phyloP scores from a whole-genome alignment of 2,888 invertebrate species.

The Exephanes ischioxanthus region DNA sequence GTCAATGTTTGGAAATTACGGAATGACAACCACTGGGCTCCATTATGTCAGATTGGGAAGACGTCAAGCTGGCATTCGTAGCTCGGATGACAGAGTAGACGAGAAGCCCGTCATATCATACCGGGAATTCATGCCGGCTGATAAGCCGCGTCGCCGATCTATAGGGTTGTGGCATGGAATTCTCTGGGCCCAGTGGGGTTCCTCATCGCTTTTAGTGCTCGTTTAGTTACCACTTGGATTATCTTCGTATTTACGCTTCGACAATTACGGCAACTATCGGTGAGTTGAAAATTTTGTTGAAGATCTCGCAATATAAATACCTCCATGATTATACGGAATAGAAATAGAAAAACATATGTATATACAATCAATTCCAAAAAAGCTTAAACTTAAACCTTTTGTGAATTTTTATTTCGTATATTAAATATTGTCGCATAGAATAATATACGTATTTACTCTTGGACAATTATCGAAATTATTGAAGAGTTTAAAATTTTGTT shows the following conservation, averaged over 20 bases:
- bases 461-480: neutral
- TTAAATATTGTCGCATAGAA: no score
- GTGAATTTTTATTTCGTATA: neutral
- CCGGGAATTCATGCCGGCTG: slow-evolving; percentile 62
- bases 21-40: slow-evolving; percentile 53
- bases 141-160: slow-evolving; percentile 56
- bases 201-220: slow-evolving; percentile 11
- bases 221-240: slow-evolving; percentile 6
- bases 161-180: slow-evolving; percentile 48
- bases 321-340: neutral
- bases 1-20: neutral
- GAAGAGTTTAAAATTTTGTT: neutral
- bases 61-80: slow-evolving; percentile 59
- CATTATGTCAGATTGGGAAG: slow-evolving; percentile 47
- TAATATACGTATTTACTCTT: neutral
- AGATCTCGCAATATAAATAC: neutral
- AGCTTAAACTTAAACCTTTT: no score
- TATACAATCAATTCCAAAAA: neutral
- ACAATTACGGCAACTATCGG: neutral
- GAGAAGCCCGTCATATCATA: slow-evolving; percentile 45
- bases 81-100: slow-evolving; percentile 52
- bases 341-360: neutral
- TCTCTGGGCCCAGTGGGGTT: slow-evolving; percentile 18
- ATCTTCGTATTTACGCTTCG: slow-evolving; percentile 2
- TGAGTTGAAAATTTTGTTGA: neutral